These are phyloP conservation scores for Gambusia holbrooki DNA, from an alignment of 2,113 vertebrate species.

Conservation along the genomic window DNA sequence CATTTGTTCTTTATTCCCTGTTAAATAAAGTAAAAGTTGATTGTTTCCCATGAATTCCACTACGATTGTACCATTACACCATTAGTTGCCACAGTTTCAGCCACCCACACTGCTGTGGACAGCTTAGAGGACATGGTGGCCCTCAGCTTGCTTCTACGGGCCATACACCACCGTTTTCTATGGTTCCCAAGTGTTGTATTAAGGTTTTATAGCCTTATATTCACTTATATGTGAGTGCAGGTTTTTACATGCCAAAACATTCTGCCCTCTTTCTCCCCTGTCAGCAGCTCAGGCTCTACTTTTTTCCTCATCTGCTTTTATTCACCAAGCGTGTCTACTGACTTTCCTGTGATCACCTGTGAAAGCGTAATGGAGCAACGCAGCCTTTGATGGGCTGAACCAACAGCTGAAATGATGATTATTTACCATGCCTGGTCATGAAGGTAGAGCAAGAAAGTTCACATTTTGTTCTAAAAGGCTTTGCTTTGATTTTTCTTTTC, in stretches of 20 bases:
- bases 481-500: slow-evolving; percentile 80
- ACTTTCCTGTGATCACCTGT: slow-evolving; percentile 70
- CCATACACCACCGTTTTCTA: slow-evolving; percentile 52
- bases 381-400: slow-evolving; percentile 60
- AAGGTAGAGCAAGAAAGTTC: slow-evolving; percentile 60
- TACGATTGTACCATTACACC: background rate
- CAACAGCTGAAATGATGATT: slow-evolving; percentile 71
- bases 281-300: slow-evolving; percentile 64
- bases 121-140: slow-evolving; percentile 54
- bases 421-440: slow-evolving; percentile 59
- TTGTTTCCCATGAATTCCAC: no score
- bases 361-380: slow-evolving; percentile 50
- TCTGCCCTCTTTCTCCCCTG: slow-evolving; percentile 75
- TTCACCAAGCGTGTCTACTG: slow-evolving; percentile 47
- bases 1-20: no score
- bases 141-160: slow-evolving; percentile 49
- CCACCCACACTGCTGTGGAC: slow-evolving; percentile 68
- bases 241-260: slow-evolving; percentile 71
- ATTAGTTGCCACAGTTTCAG: slow-evolving; percentile 62
- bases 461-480: slow-evolving; percentile 71
- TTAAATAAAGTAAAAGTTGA: no score
- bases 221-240: slow-evolving; percentile 68
- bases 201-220: slow-evolving; percentile 72
- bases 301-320: slow-evolving; percentile 52
- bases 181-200: slow-evolving; percentile 60